Evolutionary conservation across 2,797 vertebrate genomes (phyloP).

Genomic region (Protonibea diacanthus): DNA sequence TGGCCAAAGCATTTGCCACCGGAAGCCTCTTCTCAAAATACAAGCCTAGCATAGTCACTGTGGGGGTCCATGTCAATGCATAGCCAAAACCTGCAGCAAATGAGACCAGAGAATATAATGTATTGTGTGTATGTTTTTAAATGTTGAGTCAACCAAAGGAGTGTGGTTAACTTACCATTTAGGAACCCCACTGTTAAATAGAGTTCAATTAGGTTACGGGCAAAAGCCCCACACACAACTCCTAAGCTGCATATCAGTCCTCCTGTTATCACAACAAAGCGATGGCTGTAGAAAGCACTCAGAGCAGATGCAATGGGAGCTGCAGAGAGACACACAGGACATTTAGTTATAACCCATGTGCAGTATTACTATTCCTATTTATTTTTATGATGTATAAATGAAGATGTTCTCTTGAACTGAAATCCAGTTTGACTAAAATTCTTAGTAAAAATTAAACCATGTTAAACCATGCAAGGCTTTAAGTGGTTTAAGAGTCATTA

Average conservation of each 20-base stretch:
- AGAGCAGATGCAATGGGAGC: conserved; percentile 76
- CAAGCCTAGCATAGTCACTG: conserved; percentile 77
- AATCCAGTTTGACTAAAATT: not conserved
- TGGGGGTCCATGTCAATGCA: conserved; percentile 79
- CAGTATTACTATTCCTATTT: not conserved
- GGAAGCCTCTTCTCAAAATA: conserved; percentile 85
- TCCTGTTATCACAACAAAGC: conserved; percentile 73
- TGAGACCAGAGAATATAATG: not conserved
- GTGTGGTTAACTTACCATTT: conserved; percentile 66
- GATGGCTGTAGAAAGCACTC: conserved; percentile 68
- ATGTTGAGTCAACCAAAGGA: not conserved
- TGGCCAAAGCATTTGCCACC: conserved; percentile 84
- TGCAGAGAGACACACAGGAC: conserved; percentile 51
- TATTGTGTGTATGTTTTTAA: not conserved
- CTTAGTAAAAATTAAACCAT: not conserved
- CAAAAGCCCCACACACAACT: conserved; percentile 65
- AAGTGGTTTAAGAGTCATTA: not conserved
- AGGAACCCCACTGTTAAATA: conserved; percentile 77
- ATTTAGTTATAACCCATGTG: conserved; percentile 13
- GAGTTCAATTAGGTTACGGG: conserved; percentile 71
- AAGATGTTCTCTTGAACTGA: not conserved
- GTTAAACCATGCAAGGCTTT: conserved; percentile 3
- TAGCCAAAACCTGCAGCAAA: conserved; percentile 73
- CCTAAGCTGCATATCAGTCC: conserved; percentile 77
- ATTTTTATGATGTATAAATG: not conserved